A percentile compares a stretch with the other conserved stretches of the same genome.
phyloP scores from a whole-genome alignment of 2,113 vertebrate genomes.

The Sitta europaea region DNA sequence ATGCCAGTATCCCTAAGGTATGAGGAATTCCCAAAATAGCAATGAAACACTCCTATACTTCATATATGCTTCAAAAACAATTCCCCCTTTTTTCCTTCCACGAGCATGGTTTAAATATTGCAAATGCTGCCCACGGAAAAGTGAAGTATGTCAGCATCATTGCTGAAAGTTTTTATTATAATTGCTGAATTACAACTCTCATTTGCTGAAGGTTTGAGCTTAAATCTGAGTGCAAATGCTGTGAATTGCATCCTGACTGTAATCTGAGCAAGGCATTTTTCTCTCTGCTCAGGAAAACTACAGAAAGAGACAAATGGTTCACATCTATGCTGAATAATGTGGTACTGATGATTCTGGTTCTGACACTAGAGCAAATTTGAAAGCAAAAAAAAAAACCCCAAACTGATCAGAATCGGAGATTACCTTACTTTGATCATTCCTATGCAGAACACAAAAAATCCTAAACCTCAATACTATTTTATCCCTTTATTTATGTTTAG shows the following conservation, averaged over 20 bases:
- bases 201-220: background rate
- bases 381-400: background rate
- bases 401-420: background rate
- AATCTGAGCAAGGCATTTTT: background rate
- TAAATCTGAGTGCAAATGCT: background rate
- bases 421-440: background rate
- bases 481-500: background rate
- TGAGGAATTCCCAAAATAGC: background rate
- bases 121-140: background rate
- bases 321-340: background rate
- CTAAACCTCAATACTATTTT: background rate
- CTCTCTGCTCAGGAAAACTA: background rate
- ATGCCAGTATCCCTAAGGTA: background rate
- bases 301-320: background rate
- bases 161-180: background rate
- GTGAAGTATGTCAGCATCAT: background rate
- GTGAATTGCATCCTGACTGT: background rate
- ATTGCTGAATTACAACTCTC: background rate
- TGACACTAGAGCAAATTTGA: background rate
- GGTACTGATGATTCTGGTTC: background rate
- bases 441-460: background rate
- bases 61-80: background rate
- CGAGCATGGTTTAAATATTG: background rate
- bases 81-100: background rate
- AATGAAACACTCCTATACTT: background rate